Conservation (phyloP, 2,113 vertebrate species). For the Caranx melampygus region DNA sequence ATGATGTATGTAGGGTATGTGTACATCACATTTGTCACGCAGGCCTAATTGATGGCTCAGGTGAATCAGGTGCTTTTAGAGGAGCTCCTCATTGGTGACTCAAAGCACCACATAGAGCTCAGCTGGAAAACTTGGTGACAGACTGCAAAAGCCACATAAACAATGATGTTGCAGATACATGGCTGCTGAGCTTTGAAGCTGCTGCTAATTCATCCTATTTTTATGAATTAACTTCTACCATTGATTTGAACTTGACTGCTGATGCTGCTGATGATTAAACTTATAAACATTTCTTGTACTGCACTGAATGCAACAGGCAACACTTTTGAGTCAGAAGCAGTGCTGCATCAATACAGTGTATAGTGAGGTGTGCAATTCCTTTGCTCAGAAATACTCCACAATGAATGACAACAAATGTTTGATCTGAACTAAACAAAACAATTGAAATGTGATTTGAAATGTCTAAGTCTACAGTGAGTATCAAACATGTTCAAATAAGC, state of each 20-base stretch:
- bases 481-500: constrained; percentile 29
- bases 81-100: background rate
- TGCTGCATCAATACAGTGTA: no score
- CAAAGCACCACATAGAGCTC: background rate
- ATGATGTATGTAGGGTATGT: no score
- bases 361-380: no score
- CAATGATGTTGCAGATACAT: background rate
- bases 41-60: background rate
- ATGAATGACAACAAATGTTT: background rate
- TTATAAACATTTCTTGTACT: background rate
- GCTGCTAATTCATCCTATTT: no score
- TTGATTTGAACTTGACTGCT: no score
- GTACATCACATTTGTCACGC: background rate
- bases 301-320: no score
- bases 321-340: no score
- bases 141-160: background rate
- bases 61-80: background rate
- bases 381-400: no score
- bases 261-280: no score
- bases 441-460: constrained; percentile 1
- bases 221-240: no score
- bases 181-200: background rate
- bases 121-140: background rate
- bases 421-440: background rate
- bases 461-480: background rate